Base-by-base conservation (phyloP, 2,113 vertebrate genomes). In the Alethe diademata region DNA sequence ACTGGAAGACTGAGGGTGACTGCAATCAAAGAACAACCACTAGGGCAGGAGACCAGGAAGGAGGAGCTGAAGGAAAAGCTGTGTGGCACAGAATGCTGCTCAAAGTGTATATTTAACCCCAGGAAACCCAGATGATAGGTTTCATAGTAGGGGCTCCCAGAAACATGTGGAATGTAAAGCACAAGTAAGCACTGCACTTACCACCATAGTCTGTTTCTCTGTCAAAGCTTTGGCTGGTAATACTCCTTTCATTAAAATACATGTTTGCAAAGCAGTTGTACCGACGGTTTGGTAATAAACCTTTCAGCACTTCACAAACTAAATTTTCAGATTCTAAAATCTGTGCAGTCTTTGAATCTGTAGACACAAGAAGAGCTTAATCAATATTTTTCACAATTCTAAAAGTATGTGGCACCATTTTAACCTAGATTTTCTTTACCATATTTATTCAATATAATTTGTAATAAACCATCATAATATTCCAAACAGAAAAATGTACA, bases 161-260 rank as follows among this genome's bases (percentile, higher is more conserved):
- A 87, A 85, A 43, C 43, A 31, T 4, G 4, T 45, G 31, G 13
- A 76, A 31, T 3, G 23, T 19, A 57, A 87, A 53, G 17, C 23
- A 86, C 70, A 88, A 54, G 12, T 45, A 82, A 87, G 9, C 10
- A 58, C 56, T 29, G 86, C 74, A 98, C 98, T 98, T 94, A 99
- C 99, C 6, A 79, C 69, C 97, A 76, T 36, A 1, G 13, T 92
- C 8, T 35, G 99, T 99, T 29, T 0, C 0, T 81, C 93, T 5
- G 1, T 0, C 0, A 38, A 10, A 4, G 0, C 0, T 4, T 24
- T 2, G 0, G 0, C 0, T 2, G 6, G 0, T 1, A 72, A 64
- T 1, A 0, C 0, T 0, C 0, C 0, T 0, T 2, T 1, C 0
- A 1, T 16, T 3, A 61, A 88, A 91, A 0, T 0, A 0, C 24